phyloP scores from a whole-genome alignment of 2,797 vertebrate species.

The Scarus forsteni region DNA sequence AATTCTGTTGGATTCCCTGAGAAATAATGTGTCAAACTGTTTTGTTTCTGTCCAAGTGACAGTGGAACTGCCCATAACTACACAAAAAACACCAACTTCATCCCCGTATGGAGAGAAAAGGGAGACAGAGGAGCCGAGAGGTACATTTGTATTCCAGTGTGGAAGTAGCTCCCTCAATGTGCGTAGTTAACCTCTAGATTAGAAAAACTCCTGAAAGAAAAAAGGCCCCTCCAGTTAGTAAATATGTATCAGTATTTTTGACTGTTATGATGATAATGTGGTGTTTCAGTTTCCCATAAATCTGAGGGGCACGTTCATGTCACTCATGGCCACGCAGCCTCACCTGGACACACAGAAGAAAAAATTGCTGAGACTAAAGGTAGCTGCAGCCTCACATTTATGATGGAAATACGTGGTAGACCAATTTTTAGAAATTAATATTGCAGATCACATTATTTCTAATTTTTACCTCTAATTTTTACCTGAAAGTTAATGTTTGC shows the following conservation, averaged over 20 bases:
- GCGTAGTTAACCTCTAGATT: not conserved
- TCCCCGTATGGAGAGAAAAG: not conserved
- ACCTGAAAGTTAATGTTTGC: no score
- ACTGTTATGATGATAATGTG: not conserved
- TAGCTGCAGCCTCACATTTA: not conserved
- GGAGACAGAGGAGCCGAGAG: not conserved
- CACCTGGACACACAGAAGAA: not conserved
- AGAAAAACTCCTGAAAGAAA: no score
- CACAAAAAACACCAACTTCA: not conserved
- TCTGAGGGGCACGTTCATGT: not conserved
- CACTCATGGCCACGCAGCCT: not conserved
- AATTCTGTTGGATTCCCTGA: no score
- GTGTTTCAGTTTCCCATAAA: not conserved
- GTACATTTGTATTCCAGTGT: not conserved
- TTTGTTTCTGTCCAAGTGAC: no score
- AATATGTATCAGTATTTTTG: not conserved
- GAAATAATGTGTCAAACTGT: no score
- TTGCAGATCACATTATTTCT: no score
- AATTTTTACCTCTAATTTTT: no score
- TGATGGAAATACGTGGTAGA: not conserved
- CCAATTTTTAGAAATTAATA: no score
- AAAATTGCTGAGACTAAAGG: not conserved
- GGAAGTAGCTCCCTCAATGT: not conserved
- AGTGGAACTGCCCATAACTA: no score
- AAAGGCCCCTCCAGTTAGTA: not conserved